A percentile compares a stretch with the other conserved stretches of the same genome.
phyloP scores from a whole-genome alignment of 2,113 vertebrate species.

The Coreoperca whiteheadi region DNA sequence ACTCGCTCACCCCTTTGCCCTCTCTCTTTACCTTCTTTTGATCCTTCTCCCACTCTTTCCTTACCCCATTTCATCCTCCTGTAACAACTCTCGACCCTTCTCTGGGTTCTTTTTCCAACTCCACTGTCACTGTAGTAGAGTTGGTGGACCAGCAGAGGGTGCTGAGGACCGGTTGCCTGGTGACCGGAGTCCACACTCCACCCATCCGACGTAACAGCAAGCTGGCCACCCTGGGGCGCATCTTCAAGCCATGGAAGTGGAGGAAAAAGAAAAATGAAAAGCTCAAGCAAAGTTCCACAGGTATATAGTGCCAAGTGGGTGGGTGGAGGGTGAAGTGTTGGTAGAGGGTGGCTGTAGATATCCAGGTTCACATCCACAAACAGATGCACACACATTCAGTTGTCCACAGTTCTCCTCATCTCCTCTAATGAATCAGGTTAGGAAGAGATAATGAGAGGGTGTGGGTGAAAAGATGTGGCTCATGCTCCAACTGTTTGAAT shows the following conservation, averaged over 20 bases:
- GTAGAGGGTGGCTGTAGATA: not conserved
- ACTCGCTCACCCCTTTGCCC: conserved; percentile 7
- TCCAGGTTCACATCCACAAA: not conserved
- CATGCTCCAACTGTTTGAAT: not conserved
- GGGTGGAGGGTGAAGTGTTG: not conserved
- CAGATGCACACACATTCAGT: not conserved
- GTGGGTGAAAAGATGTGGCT: conserved; percentile 3
- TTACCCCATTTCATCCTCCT: conserved; percentile 12
- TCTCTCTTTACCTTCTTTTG: not conserved
- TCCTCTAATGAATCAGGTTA: conserved; percentile 10
- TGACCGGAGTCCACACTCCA: conserved; percentile 93
- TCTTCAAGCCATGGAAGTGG: conserved; percentile 99
- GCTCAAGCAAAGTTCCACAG: conserved; percentile 95
- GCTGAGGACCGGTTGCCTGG: conserved; percentile 90
- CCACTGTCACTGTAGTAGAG: conserved; percentile 79
- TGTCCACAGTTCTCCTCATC: not conserved
- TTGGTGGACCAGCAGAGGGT: conserved; percentile 92
- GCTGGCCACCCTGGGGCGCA: conserved; percentile 94
- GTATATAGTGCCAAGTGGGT: conserved; percentile 78
- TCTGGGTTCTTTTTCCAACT: conserved; percentile 10
- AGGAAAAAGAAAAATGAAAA: conserved; percentile 99
- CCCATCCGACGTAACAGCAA: conserved; percentile 96
- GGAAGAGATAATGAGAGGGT: conserved; percentile 7
- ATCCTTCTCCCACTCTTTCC: conserved; percentile 4
- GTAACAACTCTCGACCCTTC: conserved; percentile 8